phyloP scores from a whole-genome alignment of 1,140 invertebrate species.

The Dreissena polymorpha region DNA sequence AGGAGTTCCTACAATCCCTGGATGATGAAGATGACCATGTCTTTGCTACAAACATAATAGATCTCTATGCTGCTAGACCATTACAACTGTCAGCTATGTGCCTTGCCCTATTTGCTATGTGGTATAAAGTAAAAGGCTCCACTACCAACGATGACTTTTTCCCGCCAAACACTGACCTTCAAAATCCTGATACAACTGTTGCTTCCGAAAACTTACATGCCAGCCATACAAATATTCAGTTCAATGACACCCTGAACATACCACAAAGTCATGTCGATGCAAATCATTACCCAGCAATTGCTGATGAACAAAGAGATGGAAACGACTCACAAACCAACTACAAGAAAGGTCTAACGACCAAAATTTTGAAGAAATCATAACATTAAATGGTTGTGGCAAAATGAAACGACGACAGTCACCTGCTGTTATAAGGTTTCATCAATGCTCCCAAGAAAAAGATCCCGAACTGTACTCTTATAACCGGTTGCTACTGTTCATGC shows the following conservation, averaged over 20 bases:
- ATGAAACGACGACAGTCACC: conserved; percentile 29
- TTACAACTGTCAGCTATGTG: conserved; percentile 25
- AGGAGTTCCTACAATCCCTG: conserved; percentile 16
- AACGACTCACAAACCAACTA: not conserved
- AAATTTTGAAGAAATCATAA: not conserved
- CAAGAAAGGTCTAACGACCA: not conserved
- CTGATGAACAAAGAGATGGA: not conserved
- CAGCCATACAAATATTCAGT: not conserved
- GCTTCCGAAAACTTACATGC: not conserved
- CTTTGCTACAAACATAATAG: conserved; percentile 36
- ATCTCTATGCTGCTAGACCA: conserved; percentile 47
- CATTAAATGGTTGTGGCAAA: conserved; percentile 30
- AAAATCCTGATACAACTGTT: no score
- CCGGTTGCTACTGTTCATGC: conserved; percentile 47
- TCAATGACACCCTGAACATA: not conserved
- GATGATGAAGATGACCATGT: conserved; percentile 55
- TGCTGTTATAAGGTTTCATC: conserved; percentile 29
- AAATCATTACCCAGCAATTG: not conserved
- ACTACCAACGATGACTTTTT: no score
- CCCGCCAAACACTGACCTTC: no score
- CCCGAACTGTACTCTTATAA: conserved; percentile 48
- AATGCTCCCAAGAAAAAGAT: conserved; percentile 44
- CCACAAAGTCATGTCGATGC: not conserved
- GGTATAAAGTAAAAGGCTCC: conserved; percentile 16
- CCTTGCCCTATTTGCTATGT: conserved; percentile 47